Base-by-base conservation (phyloP, 1,140 invertebrate genomes). In the Adoxophyes honmai region DNA sequence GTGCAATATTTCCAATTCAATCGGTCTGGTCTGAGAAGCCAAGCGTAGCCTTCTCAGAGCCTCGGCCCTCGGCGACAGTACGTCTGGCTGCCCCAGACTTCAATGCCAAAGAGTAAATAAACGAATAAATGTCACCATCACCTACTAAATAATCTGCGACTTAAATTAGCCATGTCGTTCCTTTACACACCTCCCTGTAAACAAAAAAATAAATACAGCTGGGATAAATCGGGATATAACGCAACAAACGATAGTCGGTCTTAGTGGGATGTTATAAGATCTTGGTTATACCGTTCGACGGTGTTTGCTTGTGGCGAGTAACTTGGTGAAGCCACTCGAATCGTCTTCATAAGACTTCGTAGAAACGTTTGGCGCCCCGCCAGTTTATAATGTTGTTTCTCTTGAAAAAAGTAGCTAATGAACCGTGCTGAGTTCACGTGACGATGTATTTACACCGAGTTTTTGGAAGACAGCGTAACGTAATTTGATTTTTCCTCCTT, bases 341-440 rank as follows among this genome's bases (percentile, higher is more conserved):
- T 48, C n/a, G 10, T 28, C 42, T 48, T 48, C 42, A 18, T 48
- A 48, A 18, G 10, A 11, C 16, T 48, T 48, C 16, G 42, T 48
- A 48, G 42, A 48, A 48, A 11, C 18, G 18, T 10, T 13, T 48
- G 42, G 42, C 42, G 8, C n/a, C 11, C 1, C 1, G 42, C 42
- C 42, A 48, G 16, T 4, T 7, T 48, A 33, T 33, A 33, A 48
- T 28, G 42, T 28, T 48, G 42, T 33, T 18, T 28, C 21, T 28
- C 21, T 28, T 48, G 42, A 48, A 33, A 48, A 48, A 48, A 48
- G 38, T 39, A 21, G 42, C 42, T 48, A 48, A 48, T 48, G 42
- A 48, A 48, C 16, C 21, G 42, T 11, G 21, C 21, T 28, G 21
- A 28, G 21, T 28, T n/a, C 2, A 0, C n/a, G 18, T 18, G 42